Evolutionary conservation across 2,797 vertebrate genomes (phyloP).

Genomic region (Spinibarbus caldwelli): DNA sequence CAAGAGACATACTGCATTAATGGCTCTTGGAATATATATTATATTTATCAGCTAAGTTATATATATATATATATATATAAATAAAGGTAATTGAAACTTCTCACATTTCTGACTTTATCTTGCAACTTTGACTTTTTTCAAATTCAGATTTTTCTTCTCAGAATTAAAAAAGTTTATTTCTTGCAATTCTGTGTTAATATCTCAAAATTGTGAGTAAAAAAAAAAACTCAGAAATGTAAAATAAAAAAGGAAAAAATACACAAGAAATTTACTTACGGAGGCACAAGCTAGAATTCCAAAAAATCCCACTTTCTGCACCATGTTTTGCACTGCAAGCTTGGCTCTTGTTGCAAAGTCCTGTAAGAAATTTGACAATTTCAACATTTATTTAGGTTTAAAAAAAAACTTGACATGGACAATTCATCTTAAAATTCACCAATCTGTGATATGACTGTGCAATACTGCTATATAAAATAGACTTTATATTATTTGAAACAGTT

Average conservation of each 20-base stretch:
- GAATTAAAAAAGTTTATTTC: background rate
- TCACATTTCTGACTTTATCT: no score
- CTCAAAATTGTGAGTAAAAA: background rate
- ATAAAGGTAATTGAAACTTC: no score
- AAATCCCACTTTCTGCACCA: slow-evolving; percentile 98
- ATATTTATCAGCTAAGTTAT: no score
- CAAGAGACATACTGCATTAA: background rate
- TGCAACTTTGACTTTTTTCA: no score
- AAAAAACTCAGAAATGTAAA: background rate
- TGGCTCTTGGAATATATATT: no score
- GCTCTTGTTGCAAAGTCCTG: slow-evolving; percentile 95
- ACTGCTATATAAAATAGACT: background rate
- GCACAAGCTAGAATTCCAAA: slow-evolving; percentile 98
- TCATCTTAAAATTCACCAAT: background rate
- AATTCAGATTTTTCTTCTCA: background rate
- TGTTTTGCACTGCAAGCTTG: slow-evolving; percentile 92
- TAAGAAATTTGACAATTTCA: slow-evolving; percentile 45
- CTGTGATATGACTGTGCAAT: background rate
- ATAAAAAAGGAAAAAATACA: no score
- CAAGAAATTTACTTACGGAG: slow-evolving; percentile 71
- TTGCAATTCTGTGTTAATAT: background rate
- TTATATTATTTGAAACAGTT: background rate
- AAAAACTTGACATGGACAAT: background rate
- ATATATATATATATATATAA: no score
- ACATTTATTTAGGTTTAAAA: background rate